These are phyloP conservation scores for Crotalus helleri DNA, from an alignment of 2,113 vertebrate genomes.

Conservation along the genomic window DNA sequence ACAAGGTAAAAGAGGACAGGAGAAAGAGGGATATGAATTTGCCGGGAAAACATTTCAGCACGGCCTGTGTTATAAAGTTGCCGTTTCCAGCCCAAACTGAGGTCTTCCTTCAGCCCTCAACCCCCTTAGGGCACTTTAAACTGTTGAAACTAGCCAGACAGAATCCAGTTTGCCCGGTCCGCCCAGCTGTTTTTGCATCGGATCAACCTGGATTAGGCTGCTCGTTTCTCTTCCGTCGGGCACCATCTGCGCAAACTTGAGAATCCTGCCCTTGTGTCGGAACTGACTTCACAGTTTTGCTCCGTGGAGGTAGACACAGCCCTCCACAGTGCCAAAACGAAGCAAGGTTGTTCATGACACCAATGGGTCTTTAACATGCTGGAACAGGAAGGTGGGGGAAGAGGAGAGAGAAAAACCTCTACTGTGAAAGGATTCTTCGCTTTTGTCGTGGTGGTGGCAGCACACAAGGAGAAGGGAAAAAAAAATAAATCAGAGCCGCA, in stretches of 20 bases:
- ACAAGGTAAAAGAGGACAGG: background rate
- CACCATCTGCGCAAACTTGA: background rate
- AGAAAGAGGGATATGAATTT: constrained; percentile 5
- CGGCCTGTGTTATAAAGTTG: background rate
- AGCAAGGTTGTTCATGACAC: background rate
- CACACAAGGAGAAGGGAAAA: rapidly evolving
- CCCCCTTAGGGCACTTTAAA: background rate
- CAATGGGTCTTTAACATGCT: background rate
- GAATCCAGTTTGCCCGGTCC: background rate
- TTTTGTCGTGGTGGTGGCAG: background rate
- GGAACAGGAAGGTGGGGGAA: rapidly evolving
- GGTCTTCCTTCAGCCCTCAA: background rate
- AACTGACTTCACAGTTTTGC: background rate
- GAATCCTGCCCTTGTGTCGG: background rate
- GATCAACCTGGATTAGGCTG: background rate
- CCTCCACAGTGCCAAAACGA: background rate
- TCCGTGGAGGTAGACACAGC: too few relatives aligned
- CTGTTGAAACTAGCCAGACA: background rate
- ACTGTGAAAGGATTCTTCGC: background rate
- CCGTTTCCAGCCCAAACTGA: constrained; percentile 28
- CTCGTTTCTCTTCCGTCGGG: background rate
- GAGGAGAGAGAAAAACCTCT: background rate
- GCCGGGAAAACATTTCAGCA: background rate
- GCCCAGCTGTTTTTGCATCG: background rate
- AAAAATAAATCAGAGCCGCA: background rate